Evolutionary conservation across 2,797 vertebrate species (phyloP).

Genomic region (Acanthopagrus latus): DNA sequence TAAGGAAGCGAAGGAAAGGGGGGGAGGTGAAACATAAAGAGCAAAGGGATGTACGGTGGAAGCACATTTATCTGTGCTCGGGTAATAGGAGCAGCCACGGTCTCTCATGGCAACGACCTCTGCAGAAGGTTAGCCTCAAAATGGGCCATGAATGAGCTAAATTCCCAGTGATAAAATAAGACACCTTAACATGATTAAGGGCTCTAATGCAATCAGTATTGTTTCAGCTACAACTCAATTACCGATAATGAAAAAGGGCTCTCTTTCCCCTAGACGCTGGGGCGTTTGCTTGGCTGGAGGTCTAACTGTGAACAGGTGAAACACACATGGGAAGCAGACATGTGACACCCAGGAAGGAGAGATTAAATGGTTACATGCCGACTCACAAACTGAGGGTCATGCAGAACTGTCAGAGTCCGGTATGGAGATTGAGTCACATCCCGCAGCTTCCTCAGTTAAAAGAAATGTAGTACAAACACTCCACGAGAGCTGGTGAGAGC

Average conservation of each 20-base stretch:
- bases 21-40: slow-evolving; percentile 38
- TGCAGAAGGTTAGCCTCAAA: slow-evolving; percentile 75
- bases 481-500: neutral
- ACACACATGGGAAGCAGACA: slow-evolving; percentile 3
- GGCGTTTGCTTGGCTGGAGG: slow-evolving; percentile 32
- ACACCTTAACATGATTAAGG: slow-evolving; percentile 77
- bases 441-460: neutral
- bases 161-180: slow-evolving; percentile 75
- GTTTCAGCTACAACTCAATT: slow-evolving; percentile 78
- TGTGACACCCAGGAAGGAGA: slow-evolving; percentile 3
- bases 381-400: slow-evolving; percentile 10
- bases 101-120: slow-evolving; percentile 81
- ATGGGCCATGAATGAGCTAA: slow-evolving; percentile 72
- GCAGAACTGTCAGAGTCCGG: neutral
- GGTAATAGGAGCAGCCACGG: slow-evolving; percentile 65
- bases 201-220: slow-evolving; percentile 74
- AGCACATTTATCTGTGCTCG: slow-evolving; percentile 75
- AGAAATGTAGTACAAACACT: neutral
- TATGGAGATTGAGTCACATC: neutral
- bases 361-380: slow-evolving; percentile 9
- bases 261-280: slow-evolving; percentile 22
- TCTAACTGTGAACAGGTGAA: slow-evolving; percentile 46
- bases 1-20: slow-evolving; percentile 47
- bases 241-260: slow-evolving; percentile 73
- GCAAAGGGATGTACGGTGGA: slow-evolving; percentile 36